Percentiles rank a stretch among this genome's conserved stretches.
These are phyloP conservation scores for Gymnocypris eckloni DNA, from an alignment of 2,797 vertebrate species.

Conservation along the genomic window DNA sequence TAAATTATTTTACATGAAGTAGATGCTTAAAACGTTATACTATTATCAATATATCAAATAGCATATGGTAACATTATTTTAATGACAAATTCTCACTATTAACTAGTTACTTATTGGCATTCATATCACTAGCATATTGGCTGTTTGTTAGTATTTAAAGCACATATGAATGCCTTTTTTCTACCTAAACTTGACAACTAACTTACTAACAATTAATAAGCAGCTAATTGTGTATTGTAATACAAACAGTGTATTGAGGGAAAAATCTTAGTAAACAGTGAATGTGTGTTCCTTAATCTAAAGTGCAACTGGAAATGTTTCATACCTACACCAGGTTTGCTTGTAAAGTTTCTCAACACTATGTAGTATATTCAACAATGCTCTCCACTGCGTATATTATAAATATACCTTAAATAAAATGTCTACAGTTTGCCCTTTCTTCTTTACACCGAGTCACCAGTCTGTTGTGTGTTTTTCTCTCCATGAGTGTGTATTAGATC, in stretches of 20 bases:
- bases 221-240: too few species aligned
- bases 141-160: too few species aligned
- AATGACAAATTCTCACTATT: too few species aligned
- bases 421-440: constrained; percentile 6
- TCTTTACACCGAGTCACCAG: not conserved
- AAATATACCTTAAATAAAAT: constrained; percentile 10
- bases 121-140: too few species aligned
- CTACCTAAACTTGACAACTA: too few species aligned
- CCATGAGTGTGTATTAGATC: constrained; percentile 58
- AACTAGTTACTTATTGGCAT: too few species aligned
- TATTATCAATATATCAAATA: too few species aligned
- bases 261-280: too few species aligned
- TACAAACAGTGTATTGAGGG: too few species aligned
- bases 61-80: too few species aligned
- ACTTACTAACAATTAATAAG: too few species aligned
- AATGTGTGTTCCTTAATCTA: not conserved
- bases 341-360: not conserved
- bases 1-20: not conserved
- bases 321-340: not conserved
- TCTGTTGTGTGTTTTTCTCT: not conserved
- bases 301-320: not conserved
- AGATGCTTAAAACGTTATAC: not conserved
- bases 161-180: too few species aligned
- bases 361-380: not conserved
- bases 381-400: not conserved